Evolutionary conservation across 2,888 invertebrate genomes (phyloP).

Genomic region (Drosophila melanosoma): DNA sequence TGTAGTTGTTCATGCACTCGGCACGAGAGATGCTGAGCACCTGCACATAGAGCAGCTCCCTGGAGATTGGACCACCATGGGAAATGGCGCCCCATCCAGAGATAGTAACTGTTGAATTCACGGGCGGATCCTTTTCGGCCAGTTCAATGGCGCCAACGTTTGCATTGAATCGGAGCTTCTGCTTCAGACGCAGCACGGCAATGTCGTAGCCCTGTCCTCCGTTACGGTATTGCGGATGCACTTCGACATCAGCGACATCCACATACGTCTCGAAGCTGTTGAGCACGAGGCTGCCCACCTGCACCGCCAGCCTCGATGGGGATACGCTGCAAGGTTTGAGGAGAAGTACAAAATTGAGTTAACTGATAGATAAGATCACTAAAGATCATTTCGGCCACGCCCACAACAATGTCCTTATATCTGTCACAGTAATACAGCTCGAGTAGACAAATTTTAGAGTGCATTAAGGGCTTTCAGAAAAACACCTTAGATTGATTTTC

Average conservation of each 20-base stretch:
- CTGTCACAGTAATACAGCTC: background rate
- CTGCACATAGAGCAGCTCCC: constrained; percentile 70
- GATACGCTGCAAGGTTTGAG: constrained; percentile 50
- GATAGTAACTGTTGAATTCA: constrained; percentile 57
- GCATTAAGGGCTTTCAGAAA: background rate
- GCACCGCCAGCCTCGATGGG: constrained; percentile 58
- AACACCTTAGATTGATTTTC: background rate
- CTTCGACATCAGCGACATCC: constrained; percentile 55
- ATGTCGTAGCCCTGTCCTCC: constrained; percentile 66
- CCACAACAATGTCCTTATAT: background rate
- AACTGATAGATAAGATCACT: background rate
- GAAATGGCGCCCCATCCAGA: constrained; percentile 82
- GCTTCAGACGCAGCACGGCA: constrained; percentile 75
- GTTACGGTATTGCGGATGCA: constrained; percentile 69
- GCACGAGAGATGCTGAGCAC: constrained; percentile 57
- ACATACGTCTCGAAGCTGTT: constrained; percentile 58
- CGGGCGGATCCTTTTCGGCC: constrained; percentile 59
- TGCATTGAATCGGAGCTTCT: constrained; percentile 47
- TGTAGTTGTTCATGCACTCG: constrained; percentile 59
- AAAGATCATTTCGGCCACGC: no score
- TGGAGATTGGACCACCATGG: constrained; percentile 69
- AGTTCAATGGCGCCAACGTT: constrained; percentile 70
- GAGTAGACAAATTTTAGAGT: background rate
- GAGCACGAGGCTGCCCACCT: constrained; percentile 70
- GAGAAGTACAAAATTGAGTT: background rate